Evolutionary conservation across 2,113 vertebrate species (phyloP).

Genomic region (Progne subis): DNA sequence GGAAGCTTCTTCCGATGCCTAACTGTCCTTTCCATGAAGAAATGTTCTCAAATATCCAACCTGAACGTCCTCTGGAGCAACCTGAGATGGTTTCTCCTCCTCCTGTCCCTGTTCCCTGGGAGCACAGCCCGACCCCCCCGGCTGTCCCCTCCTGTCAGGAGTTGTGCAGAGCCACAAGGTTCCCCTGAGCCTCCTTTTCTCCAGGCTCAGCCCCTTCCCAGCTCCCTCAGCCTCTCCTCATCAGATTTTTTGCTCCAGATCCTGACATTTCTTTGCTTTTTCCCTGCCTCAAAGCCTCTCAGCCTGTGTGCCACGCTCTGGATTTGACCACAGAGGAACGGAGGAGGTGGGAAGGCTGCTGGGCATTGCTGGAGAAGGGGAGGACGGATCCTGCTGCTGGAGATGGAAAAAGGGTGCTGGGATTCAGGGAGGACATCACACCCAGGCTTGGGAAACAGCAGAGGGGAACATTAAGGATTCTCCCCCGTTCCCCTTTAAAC

Average conservation of each 20-base stretch:
- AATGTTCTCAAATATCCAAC: not conserved
- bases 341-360: not conserved
- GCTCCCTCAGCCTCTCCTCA: not conserved
- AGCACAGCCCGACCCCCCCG: accelerated
- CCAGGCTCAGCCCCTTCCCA: not conserved
- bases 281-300: accelerated
- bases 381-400: not conserved
- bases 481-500: not conserved
- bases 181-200: not conserved
- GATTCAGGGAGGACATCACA: not conserved
- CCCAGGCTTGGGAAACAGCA: not conserved
- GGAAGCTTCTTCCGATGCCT: not conserved
- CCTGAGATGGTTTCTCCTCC: accelerated
- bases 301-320: not conserved
- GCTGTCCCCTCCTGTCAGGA: not conserved
- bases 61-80: not conserved
- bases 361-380: not conserved
- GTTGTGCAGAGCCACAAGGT: not conserved
- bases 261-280: not conserved
- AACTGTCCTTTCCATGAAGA: no score
- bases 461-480: not conserved
- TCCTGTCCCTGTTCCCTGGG: not conserved
- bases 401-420: not conserved
- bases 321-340: not conserved
- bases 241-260: not conserved